Base-by-base conservation (phyloP, 2,113 vertebrate genomes). In the Colistium nudipinnis region DNA sequence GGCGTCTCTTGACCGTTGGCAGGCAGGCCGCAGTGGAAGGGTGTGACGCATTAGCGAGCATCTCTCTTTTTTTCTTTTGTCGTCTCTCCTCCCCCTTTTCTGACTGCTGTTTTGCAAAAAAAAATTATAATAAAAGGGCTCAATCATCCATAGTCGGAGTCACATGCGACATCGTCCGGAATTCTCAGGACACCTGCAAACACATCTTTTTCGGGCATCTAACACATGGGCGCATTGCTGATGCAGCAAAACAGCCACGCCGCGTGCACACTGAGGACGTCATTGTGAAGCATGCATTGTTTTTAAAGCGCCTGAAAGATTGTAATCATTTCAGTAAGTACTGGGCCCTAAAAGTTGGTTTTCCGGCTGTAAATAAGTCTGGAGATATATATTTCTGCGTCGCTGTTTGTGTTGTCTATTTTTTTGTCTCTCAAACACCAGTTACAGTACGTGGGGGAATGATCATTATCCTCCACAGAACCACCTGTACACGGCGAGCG, bases 251-350 rank as follows among this genome's bases (percentile, higher is more conserved):
- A 53, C 27, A 51, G 53, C 28, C 12, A 4, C 19, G 27, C 41
- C 33, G 22, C 56, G 25, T 57, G 35, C 12, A 4, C 19, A 31
- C 41, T 38, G 22, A 61, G 25, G 28, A 68, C 33, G 55, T 71
- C 6, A 45, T 44, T 47, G 43, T 43, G 14, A 59, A 49, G 45
- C 7, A n/a, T 41, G 12, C 22, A 70, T 75, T 25, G 20, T 71
- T 75, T 80, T 33, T 62, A 77, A 55, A 47, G 17, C 7, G 6
- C 13, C 14, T 20, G 49, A 81, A 84, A 62, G 43, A 74, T 65
- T 75, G 53, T 79, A 60, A 85, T 82, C 62, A 63, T 80, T 38
- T 57, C 63, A 41, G 14, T 83, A 71, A 83, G 53, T 70, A 70
- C 41, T 63, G 36, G 51, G 54, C 28, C n/a, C 10, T 47, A 48